A percentile compares a stretch with the other conserved stretches of the same genome.
Conservation (phyloP, 1,140 invertebrate species). For the Stegodyphus mimosarum region DNA sequence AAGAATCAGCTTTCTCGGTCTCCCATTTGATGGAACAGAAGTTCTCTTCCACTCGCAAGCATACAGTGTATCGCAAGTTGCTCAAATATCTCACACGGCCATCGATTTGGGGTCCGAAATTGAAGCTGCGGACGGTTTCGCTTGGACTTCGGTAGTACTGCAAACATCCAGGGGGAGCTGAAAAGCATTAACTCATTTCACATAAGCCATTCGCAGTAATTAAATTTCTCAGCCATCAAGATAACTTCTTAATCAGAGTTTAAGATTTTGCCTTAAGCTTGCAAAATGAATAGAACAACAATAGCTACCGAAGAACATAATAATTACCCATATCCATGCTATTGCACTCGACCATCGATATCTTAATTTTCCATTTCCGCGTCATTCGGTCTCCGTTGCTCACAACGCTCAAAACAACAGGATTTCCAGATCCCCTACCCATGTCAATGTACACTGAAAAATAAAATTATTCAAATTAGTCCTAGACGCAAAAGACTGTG, state of each 20-base stretch:
- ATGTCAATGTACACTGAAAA: slow-evolving; percentile 84
- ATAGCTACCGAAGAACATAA: neutral
- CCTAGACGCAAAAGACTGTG: too few species aligned
- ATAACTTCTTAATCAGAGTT: too few species aligned
- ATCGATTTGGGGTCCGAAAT: slow-evolving; percentile 71
- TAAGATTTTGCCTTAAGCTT: too few species aligned
- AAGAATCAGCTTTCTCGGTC: slow-evolving; percentile 62
- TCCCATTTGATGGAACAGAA: slow-evolving; percentile 80
- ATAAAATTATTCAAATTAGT: neutral
- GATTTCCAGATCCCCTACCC: slow-evolving; percentile 75
- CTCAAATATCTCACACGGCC: slow-evolving; percentile 79
- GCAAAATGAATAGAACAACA: too few species aligned
- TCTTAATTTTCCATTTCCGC: slow-evolving; percentile 81
- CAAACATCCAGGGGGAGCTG: slow-evolving; percentile 64
- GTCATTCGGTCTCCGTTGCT: slow-evolving; percentile 73
- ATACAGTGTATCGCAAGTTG: slow-evolving; percentile 89
- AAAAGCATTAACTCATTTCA: neutral
- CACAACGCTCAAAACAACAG: slow-evolving; percentile 77
- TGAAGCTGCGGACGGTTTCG: slow-evolving; percentile 71
- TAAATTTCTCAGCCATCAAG: too few species aligned
- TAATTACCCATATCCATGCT: slow-evolving; percentile 70
- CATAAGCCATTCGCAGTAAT: too few species aligned
- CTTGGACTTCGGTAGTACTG: slow-evolving; percentile 64
- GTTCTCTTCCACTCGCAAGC: slow-evolving; percentile 84
- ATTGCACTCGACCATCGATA: slow-evolving; percentile 80